These are phyloP conservation scores for Orientallactaga bullata DNA, from an alignment of 2,113 vertebrate species.

Conservation along the genomic window DNA sequence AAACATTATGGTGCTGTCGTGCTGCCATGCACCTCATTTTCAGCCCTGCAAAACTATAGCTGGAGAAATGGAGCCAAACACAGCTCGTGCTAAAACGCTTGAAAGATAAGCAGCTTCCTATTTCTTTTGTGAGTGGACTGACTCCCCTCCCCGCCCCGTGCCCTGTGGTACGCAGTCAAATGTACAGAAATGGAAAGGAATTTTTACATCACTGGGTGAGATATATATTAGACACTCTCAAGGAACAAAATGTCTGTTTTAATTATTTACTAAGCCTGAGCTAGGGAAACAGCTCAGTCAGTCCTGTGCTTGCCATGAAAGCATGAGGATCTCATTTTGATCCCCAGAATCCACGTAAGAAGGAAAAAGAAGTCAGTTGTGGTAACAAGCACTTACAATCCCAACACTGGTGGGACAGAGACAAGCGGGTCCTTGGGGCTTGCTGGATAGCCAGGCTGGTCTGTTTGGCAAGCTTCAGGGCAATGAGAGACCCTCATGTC, in stretches of 20 bases:
- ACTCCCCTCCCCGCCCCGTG: background rate
- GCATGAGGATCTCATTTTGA: too few species aligned
- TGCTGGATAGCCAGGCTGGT: too few species aligned
- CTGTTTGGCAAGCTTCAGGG: too few species aligned
- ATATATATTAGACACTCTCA: background rate
- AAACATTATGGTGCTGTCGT: background rate
- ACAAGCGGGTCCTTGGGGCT: too few species aligned
- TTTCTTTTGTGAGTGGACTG: background rate
- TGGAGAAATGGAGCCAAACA: background rate
- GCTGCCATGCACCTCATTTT: background rate
- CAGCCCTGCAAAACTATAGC: background rate
- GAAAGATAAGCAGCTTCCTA: slow-evolving; percentile 1
- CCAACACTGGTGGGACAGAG: too few species aligned
- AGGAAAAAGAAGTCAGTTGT: too few species aligned
- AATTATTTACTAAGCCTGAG: background rate
- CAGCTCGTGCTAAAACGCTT: background rate
- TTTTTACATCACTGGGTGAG: background rate
- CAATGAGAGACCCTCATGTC: too few species aligned
- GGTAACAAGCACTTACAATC: too few species aligned
- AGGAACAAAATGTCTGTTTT: background rate
- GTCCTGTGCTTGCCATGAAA: too few species aligned
- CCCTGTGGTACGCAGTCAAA: rapidly evolving
- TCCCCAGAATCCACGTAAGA: too few species aligned
- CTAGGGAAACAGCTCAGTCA: too few species aligned
- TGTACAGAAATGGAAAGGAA: background rate